phyloP scores from a whole-genome alignment of 2,113 vertebrate species.

The Notarius quadriscutis region DNA sequence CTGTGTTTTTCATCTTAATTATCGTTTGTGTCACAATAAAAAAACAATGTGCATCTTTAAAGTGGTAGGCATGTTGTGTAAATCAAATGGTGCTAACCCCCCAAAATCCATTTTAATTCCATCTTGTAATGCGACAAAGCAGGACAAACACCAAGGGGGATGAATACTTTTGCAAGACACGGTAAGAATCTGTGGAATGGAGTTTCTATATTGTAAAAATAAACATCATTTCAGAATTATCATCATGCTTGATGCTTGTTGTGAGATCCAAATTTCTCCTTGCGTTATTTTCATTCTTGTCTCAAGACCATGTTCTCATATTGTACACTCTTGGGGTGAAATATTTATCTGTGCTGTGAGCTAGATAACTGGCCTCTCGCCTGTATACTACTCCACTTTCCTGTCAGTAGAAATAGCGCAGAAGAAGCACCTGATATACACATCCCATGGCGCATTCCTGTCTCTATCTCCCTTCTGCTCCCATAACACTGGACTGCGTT shows the following conservation, averaged over 20 bases:
- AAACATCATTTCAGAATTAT: not conserved
- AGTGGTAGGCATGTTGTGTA: too few species aligned
- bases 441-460: conserved; percentile 5
- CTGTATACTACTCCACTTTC: not conserved
- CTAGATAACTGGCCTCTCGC: not conserved
- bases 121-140: too few species aligned
- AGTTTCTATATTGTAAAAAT: not conserved
- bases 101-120: too few species aligned
- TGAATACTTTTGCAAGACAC: too few species aligned
- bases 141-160: too few species aligned
- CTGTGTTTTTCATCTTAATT: too few species aligned
- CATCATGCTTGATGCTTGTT: not conserved
- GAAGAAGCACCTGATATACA: conserved; percentile 4
- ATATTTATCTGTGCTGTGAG: not conserved
- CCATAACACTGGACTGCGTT: conserved; percentile 25
- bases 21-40: too few species aligned
- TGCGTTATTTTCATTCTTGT: not conserved
- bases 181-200: not conserved
- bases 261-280: not conserved
- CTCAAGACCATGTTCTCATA: not conserved
- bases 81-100: too few species aligned
- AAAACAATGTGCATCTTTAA: too few species aligned
- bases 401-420: not conserved
- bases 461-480: conserved; percentile 25
- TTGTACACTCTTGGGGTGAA: not conserved